Percentiles rank a stretch among this genome's conserved stretches.
These are phyloP conservation scores for Abrostola triplasia DNA, from an alignment of 2,888 invertebrate genomes.

Conservation along the genomic window DNA sequence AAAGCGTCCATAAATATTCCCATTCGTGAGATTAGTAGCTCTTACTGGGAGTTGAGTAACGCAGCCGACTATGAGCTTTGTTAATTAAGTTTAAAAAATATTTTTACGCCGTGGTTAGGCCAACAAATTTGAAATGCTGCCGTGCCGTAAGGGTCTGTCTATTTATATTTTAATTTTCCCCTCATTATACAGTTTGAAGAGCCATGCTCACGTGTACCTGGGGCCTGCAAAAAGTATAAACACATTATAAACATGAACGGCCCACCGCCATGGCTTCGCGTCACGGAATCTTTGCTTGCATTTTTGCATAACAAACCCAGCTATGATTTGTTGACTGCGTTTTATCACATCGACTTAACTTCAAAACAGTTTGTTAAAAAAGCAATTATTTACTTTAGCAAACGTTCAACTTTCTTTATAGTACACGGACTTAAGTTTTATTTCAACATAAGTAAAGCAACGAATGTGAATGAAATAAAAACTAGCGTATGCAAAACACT, in stretches of 20 bases:
- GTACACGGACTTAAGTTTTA: constrained; percentile 26
- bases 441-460: constrained; percentile 31
- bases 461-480: constrained; percentile 40
- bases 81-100: constrained; percentile 67
- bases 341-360: constrained; percentile 68
- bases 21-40: constrained; percentile 80
- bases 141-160: constrained; percentile 44
- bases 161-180: constrained; percentile 69
- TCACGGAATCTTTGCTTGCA: constrained; percentile 84
- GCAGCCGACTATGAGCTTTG: constrained; percentile 59
- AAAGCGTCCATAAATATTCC: constrained; percentile 81
- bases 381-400: constrained; percentile 46
- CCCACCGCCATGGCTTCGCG: constrained; percentile 74
- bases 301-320: constrained; percentile 84
- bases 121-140: constrained; percentile 37
- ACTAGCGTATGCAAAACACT: constrained; percentile 50
- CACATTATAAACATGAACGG: constrained; percentile 79
- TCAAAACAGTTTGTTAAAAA: constrained; percentile 60
- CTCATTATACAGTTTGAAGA: constrained; percentile 69
- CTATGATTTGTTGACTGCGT: constrained; percentile 77
- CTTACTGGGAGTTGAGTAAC: constrained; percentile 76
- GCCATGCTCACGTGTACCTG: constrained; percentile 69
- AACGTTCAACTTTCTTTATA: constrained; percentile 32
- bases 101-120: constrained; percentile 44
- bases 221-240: constrained; percentile 76